Evolutionary conservation across 2,888 invertebrate genomes (phyloP).

Genomic region (Cosmopolites sordidus): DNA sequence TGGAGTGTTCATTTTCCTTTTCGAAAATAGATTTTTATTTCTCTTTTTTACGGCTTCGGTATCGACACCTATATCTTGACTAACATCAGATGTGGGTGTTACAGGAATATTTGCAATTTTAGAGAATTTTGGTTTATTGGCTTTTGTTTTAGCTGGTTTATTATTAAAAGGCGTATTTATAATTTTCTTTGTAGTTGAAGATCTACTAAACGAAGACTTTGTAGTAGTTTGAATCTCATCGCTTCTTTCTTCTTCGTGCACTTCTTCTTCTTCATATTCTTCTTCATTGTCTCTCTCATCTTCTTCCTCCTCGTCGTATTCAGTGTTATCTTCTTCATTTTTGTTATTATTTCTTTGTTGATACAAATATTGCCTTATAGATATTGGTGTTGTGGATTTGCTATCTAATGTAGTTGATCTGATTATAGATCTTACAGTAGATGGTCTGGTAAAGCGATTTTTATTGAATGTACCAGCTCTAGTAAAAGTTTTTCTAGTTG

Average conservation of each 20-base stretch:
- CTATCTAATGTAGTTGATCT: neutral
- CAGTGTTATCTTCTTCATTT: constrained; percentile 5
- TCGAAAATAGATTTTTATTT: constrained; percentile 54
- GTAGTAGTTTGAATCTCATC: neutral
- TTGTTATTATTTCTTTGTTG: neutral
- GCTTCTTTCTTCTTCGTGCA: neutral
- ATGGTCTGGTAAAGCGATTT: constrained; percentile 21
- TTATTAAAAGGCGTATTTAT: constrained; percentile 7
- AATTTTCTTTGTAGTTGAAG: constrained; percentile 6
- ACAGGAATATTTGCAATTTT: neutral
- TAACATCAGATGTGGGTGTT: constrained; percentile 28
- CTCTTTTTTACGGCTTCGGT: constrained; percentile 52
- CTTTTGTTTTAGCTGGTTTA: constrained; percentile 16
- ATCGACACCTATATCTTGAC: constrained; percentile 43
- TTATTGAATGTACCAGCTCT: constrained; percentile 13
- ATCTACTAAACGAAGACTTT: neutral
- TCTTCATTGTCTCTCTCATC: constrained; percentile 3
- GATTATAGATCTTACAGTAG: neutral
- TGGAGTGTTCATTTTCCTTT: constrained; percentile 42
- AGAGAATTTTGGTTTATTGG: constrained; percentile 8
- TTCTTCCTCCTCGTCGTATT: constrained; percentile 10
- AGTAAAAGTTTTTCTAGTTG: constrained; percentile 14
- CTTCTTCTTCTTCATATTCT: constrained; percentile 2
- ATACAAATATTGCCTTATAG: constrained; percentile 27
- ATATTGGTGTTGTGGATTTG: constrained; percentile 5